These are phyloP conservation scores for Solea senegalensis DNA, from an alignment of 2,113 vertebrate species.

Conservation along the genomic window DNA sequence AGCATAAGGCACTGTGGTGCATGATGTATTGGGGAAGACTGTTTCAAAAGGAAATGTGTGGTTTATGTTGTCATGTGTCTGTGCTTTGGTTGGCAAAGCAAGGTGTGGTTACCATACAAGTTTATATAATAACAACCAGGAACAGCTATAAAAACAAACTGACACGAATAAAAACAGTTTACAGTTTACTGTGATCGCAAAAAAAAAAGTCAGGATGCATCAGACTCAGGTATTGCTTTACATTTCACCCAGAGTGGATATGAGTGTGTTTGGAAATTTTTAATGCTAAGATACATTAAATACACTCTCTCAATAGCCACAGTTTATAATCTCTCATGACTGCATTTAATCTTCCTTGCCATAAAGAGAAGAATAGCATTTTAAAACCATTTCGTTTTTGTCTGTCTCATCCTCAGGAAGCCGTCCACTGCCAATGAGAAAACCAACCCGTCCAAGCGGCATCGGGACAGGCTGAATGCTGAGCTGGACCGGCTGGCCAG, in stretches of 20 bases:
- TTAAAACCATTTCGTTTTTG: neutral
- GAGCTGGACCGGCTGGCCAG: constrained; percentile 95
- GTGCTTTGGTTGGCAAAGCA: neutral
- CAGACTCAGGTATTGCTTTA: neutral
- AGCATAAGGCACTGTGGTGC: constrained; percentile 2
- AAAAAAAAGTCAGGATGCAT: neutral
- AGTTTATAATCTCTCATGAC: neutral
- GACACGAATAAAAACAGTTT: neutral
- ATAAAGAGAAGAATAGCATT: neutral
- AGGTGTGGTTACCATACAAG: neutral
- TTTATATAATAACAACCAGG: neutral
- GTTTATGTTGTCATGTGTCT: constrained; percentile 39
- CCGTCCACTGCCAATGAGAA: constrained; percentile 86
- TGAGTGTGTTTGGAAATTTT: neutral
- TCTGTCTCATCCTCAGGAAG: constrained; percentile 81
- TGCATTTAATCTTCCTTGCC: neutral
- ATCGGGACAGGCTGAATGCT: constrained; percentile 93
- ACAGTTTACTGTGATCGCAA: neutral
- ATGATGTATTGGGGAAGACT: constrained; percentile 2
- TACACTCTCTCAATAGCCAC: neutral
- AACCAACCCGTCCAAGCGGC: constrained; percentile 95
- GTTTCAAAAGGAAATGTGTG: constrained; percentile 25
- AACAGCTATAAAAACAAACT: neutral
- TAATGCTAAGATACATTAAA: no score
- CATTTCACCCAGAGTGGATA: neutral